Evolutionary conservation across 2,888 invertebrate genomes (phyloP).

Genomic region (Oeneis ivallda): DNA sequence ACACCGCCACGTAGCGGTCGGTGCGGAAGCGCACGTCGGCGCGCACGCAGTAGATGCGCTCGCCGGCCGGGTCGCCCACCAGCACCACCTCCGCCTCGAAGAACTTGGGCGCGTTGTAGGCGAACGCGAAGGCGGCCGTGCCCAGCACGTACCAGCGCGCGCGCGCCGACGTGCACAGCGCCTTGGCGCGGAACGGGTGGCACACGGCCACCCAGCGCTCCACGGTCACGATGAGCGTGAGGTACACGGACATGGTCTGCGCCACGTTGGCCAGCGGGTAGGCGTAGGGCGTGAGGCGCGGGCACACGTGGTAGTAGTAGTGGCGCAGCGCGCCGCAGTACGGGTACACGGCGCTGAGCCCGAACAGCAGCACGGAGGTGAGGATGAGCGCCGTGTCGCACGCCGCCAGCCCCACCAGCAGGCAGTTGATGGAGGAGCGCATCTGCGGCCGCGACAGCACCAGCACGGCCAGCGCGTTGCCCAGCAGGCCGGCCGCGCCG

Average conservation of each 20-base stretch:
- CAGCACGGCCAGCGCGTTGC: constrained; percentile 94
- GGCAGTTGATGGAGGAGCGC: constrained; percentile 97
- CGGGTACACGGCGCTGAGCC: constrained; percentile 91
- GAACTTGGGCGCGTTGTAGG: constrained; percentile 93
- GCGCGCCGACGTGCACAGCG: constrained; percentile 94
- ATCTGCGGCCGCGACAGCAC: constrained; percentile 96
- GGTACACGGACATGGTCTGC: constrained; percentile 96
- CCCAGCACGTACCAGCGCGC: constrained; percentile 91
- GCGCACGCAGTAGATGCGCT: constrained; percentile 86
- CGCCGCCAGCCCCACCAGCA: constrained; percentile 95
- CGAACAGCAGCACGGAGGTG: constrained; percentile 92
- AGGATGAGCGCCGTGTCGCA: constrained; percentile 96
- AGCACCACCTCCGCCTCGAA: constrained; percentile 84
- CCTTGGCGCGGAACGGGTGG: constrained; percentile 93
- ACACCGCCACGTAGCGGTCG: constrained; percentile 89
- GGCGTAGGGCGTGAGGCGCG: constrained; percentile 89
- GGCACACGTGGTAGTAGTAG: constrained; percentile 90
- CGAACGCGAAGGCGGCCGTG: constrained; percentile 89
- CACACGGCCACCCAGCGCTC: constrained; percentile 97
- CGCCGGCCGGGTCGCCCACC: constrained; percentile 72
- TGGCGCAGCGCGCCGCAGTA: constrained; percentile 89
- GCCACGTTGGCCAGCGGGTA: constrained; percentile 93
- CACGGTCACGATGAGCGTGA: constrained; percentile 93
- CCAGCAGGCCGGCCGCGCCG: constrained; percentile 91
- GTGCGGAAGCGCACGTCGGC: constrained; percentile 87